Evolutionary conservation across 2,113 vertebrate species (phyloP).

Genomic region (Tragelaphus strepsiceros): DNA sequence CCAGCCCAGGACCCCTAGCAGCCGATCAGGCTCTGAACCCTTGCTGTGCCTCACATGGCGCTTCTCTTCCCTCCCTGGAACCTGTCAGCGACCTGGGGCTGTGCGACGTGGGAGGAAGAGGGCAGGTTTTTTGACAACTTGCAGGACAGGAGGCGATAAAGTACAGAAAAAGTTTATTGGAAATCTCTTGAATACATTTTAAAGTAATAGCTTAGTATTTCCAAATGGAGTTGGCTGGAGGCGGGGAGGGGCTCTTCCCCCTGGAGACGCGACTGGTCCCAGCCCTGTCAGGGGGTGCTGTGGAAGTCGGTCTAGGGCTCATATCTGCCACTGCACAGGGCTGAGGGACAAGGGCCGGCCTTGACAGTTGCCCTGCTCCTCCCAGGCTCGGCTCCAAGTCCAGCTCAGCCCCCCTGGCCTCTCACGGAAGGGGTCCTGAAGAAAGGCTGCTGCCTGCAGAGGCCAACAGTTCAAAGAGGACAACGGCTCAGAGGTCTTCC

Average conservation of each 20-base stretch:
- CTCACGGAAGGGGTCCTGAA: not conserved
- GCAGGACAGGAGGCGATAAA: conserved; percentile 22
- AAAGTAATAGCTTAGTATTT: conserved; percentile 73
- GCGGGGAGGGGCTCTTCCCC: not conserved
- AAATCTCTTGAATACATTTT: conserved; percentile 76
- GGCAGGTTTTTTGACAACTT: not conserved
- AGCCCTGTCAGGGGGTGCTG: not conserved
- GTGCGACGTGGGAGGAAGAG: not conserved
- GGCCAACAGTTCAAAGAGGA: not conserved
- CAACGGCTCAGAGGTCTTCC: not conserved
- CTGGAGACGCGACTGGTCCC: not conserved
- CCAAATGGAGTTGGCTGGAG: conserved; percentile 57
- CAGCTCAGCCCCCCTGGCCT: not conserved
- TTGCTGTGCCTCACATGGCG: fast-evolving
- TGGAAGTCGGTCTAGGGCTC: not conserved
- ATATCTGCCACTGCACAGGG: not conserved
- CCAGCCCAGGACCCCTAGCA: not conserved
- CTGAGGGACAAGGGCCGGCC: not conserved
- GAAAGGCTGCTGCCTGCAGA: not conserved
- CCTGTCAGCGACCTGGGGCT: not conserved
- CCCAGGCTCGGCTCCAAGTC: not conserved
- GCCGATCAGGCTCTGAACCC: not conserved
- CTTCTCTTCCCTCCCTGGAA: not conserved
- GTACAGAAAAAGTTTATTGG: conserved; percentile 84
- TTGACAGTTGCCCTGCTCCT: not conserved